Conservation (phyloP, 1,140 invertebrate genomes). For the Saccostrea cuccullata region DNA sequence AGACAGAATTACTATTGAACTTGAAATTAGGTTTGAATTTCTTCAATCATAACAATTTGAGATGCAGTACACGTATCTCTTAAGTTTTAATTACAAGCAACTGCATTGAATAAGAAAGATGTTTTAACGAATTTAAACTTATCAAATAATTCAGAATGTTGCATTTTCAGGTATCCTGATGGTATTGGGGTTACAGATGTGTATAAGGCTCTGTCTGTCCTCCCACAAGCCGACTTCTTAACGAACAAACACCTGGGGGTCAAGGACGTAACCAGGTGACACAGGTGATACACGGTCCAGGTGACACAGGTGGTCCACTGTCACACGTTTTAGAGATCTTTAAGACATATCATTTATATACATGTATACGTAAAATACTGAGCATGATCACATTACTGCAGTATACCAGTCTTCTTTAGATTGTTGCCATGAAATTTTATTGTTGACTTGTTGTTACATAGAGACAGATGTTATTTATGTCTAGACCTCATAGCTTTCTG, state of each 20-base stretch:
- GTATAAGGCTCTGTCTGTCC: constrained; percentile 49
- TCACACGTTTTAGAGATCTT: neutral
- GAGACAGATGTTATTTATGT: neutral
- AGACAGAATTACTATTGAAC: neutral
- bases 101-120: too few species aligned
- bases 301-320: constrained; percentile 26
- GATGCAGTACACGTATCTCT: neutral
- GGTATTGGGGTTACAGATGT: constrained; percentile 61
- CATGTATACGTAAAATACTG: neutral
- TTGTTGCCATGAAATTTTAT: neutral
- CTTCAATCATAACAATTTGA: neutral
- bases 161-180: constrained; percentile 59
- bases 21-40: too few species aligned
- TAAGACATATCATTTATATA: neutral
- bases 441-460: neutral
- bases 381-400: neutral
- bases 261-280: constrained; percentile 55
- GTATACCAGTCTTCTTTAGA: neutral
- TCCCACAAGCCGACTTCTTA: constrained; percentile 56
- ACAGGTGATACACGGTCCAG: neutral
- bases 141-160: neutral
- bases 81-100: neutral
- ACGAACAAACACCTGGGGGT: constrained; percentile 60
- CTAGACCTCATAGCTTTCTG: neutral
- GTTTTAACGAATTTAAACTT: neutral